Percentiles rank a stretch among this genome's conserved stretches.
phyloP scores from a whole-genome alignment of 2,888 invertebrate genomes.

The Epinotia ramella region DNA sequence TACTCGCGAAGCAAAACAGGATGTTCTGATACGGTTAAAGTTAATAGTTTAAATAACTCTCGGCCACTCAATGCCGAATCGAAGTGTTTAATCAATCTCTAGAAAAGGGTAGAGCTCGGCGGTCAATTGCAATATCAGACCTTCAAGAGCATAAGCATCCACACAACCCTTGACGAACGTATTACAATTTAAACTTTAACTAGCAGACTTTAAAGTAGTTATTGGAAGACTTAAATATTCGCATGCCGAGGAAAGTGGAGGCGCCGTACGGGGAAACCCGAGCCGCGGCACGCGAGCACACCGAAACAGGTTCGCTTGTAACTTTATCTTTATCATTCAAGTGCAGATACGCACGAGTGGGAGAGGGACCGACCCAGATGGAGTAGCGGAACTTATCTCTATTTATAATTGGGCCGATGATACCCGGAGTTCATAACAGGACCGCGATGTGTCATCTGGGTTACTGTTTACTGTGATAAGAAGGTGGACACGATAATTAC shows the following conservation, averaged over 20 bases:
- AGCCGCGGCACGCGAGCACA: slow-evolving; percentile 59
- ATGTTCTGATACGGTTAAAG: slow-evolving; percentile 33
- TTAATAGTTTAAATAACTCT: slow-evolving; percentile 23
- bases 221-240: slow-evolving; percentile 49
- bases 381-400: slow-evolving; percentile 75
- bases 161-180: slow-evolving; percentile 3
- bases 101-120: slow-evolving; percentile 40
- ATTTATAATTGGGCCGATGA: slow-evolving; percentile 75
- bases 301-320: slow-evolving; percentile 61
- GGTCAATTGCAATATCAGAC: slow-evolving; percentile 37
- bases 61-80: slow-evolving; percentile 24
- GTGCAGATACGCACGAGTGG: slow-evolving; percentile 44
- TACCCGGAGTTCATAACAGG: slow-evolving; percentile 63
- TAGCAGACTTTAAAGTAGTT: slow-evolving; percentile 11
- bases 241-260: slow-evolving; percentile 66
- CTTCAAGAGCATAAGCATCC: slow-evolving; percentile 24
- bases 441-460: slow-evolving; percentile 60
- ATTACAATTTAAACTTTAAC: slow-evolving; percentile 24
- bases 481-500: slow-evolving; percentile 47
- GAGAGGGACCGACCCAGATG: slow-evolving; percentile 53
- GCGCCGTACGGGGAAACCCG: slow-evolving; percentile 67
- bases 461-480: slow-evolving; percentile 50
- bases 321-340: slow-evolving; percentile 55
- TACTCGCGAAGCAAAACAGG: slow-evolving; percentile 10
- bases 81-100: slow-evolving; percentile 23